Evolutionary conservation across 2,113 vertebrate genomes (phyloP).

Genomic region (Rutilus rutilus): DNA sequence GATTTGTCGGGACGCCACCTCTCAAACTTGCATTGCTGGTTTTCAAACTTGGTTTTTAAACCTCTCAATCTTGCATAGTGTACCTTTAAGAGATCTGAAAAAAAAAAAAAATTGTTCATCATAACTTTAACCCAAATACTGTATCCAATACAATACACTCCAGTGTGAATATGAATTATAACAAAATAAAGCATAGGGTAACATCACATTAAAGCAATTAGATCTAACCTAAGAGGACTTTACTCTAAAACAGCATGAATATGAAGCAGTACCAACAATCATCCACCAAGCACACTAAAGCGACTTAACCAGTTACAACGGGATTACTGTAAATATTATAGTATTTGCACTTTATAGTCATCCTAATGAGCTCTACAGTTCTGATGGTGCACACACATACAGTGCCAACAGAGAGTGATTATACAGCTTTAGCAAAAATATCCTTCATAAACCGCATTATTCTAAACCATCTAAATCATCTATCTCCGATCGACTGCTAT

Average conservation of each 20-base stretch:
- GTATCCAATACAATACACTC: background rate
- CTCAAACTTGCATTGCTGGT: too few relatives aligned
- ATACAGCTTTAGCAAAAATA: conserved; percentile 75
- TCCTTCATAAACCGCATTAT: conserved; percentile 75
- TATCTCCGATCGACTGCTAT: conserved; percentile 74
- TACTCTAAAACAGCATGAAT: background rate
- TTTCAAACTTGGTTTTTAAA: too few relatives aligned
- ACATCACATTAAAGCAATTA: background rate
- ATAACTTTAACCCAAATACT: background rate
- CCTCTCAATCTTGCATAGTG: too few relatives aligned
- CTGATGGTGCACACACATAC: conserved; percentile 60
- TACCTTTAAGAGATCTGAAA: background rate
- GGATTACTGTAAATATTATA: conserved; percentile 70
- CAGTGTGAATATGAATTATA: background rate
- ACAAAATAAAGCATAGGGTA: background rate
- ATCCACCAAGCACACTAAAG: conserved; percentile 65
- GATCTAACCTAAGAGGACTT: conserved; percentile 60
- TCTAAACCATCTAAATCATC: conserved; percentile 81
- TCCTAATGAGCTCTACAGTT: conserved; percentile 60
- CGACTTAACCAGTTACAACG: conserved; percentile 52
- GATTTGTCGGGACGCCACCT: too few relatives aligned
- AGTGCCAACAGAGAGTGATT: conserved; percentile 62
- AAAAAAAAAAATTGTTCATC: background rate
- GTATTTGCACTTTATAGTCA: conserved; percentile 48
- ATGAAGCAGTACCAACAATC: conserved; percentile 63